phyloP scores from a whole-genome alignment of 2,113 vertebrate species.

The Hippocampus barbouri region DNA sequence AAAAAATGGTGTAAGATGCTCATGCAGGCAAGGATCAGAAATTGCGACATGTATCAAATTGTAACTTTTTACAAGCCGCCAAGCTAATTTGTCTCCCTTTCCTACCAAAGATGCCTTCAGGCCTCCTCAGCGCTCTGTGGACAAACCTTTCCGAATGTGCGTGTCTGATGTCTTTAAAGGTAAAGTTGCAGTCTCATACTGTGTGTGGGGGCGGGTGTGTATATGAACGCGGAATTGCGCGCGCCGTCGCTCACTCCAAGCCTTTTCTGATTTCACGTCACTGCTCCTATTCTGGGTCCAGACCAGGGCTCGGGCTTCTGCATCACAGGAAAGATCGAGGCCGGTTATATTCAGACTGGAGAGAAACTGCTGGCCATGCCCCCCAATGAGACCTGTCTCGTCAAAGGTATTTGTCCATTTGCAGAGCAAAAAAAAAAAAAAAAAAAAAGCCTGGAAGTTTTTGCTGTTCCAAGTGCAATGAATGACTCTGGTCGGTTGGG shows the following conservation, averaged over 20 bases:
- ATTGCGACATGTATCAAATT: neutral
- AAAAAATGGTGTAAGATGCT: neutral
- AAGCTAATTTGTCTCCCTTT: neutral
- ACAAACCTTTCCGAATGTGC: constrained; percentile 93
- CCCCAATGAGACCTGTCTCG: constrained; percentile 94
- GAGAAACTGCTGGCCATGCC: constrained; percentile 90
- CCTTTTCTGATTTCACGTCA: constrained; percentile 3
- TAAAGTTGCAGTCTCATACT: constrained; percentile 48
- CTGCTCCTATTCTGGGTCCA: constrained; percentile 56
- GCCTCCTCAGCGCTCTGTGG: constrained; percentile 85
- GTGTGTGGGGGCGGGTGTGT: neutral
- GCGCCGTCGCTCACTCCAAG: neutral
- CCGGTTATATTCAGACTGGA: constrained; percentile 89
- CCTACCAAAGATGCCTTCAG: constrained; percentile 84
- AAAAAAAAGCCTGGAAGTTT: no score
- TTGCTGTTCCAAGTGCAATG: no score
- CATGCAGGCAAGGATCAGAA: neutral
- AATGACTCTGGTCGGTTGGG: neutral
- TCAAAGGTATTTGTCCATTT: constrained; percentile 79
- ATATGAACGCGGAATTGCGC: no score
- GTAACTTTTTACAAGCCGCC: neutral
- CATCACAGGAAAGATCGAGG: constrained; percentile 96
- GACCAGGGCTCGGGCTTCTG: constrained; percentile 98
- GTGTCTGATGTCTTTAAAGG: constrained; percentile 98
- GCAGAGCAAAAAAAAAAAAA: no score